A percentile compares a stretch with the other conserved stretches of the same genome.
Conservation (phyloP, 2,797 vertebrate species). For the Thaleichthys pacificus region DNA sequence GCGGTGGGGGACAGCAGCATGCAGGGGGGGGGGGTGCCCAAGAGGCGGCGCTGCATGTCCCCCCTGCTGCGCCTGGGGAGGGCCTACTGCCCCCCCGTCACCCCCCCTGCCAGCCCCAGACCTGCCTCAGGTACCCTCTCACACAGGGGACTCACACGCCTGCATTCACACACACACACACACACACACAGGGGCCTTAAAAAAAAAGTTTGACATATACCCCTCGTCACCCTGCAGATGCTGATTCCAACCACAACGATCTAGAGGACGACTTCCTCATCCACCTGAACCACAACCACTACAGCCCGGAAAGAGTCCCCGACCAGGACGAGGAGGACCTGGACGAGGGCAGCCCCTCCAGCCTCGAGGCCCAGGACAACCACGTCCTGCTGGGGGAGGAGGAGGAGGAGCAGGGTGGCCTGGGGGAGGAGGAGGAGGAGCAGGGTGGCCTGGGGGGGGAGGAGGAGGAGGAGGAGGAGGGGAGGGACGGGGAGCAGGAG, state of each 20-base stretch:
- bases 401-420: slow-evolving; percentile 44
- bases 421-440: slow-evolving; percentile 31
- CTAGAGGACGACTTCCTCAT: slow-evolving; percentile 78
- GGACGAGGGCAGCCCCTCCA: slow-evolving; percentile 54
- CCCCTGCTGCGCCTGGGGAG: slow-evolving; percentile 84
- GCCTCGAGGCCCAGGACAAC: slow-evolving; percentile 49
- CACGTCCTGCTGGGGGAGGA: slow-evolving; percentile 27
- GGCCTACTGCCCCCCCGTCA: slow-evolving; percentile 79
- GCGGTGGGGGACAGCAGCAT: slow-evolving; percentile 84
- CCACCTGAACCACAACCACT: slow-evolving; percentile 79
- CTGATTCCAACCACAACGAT: slow-evolving; percentile 68
- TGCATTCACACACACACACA: neutral
- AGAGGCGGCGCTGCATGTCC: slow-evolving; percentile 91
- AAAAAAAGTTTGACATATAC: too few relatives aligned
- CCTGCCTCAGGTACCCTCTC: slow-evolving; percentile 53
- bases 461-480: slow-evolving; percentile 29
- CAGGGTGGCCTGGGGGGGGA: slow-evolving; percentile 26
- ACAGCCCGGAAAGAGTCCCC: slow-evolving; percentile 56
- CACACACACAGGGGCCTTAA: neutral
- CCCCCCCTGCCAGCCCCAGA: slow-evolving; percentile 66
- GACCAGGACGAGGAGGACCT: slow-evolving; percentile 62
- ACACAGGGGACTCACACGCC: neutral
- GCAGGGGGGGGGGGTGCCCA: slow-evolving; percentile 77
- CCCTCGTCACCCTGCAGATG: slow-evolving; percentile 55
- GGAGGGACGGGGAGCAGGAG: slow-evolving; percentile 65